Evolutionary conservation across 2,113 vertebrate species (phyloP), one percentile per base, ranked within the genome.

Genomic region (Boulengeromyrus knoepffleri): DNA sequence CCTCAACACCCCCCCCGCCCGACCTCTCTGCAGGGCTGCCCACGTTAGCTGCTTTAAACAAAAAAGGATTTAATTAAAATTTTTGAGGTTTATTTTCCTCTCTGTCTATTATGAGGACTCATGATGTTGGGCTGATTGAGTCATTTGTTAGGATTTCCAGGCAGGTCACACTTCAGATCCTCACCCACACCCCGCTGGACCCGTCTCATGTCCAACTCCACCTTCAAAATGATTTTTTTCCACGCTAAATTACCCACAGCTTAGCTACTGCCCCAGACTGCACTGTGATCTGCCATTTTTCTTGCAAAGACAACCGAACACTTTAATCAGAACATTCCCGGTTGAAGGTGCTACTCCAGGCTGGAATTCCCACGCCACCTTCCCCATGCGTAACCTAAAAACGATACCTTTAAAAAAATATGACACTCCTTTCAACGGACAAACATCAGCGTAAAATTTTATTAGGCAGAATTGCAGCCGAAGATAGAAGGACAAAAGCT

Each of bases 1-100:
- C 36, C 36, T 86, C 90, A 77, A 80, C 91, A 89, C 92, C 15
- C 47, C 45, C 94, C 89, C 92, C 94, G 93, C 92, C 89, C 90
- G 90, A 94, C 50, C 89, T 91, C 93, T 87, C 90, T 86, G 86
- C 87, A 15, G 39, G 88, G 89, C 90, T 89, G 89, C 84, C 39
- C 87, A 52, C 52, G 84, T 92, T 90, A 89, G 88, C 88, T 31
- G 45, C 87, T 89, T 46, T 62, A 90, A 80, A 27, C 50, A 47
- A 66, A 27, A 45, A 27, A 66, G 2, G 9, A 47, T 42, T 52
- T 70, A 45, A 77, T 88, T 86, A 90, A 47, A 24, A 49, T 17
- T 89, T 83, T 85, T 87, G 6, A 27, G 46, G 1, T 46, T 47
- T n/a, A 12, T 42, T 46, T 47, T 85, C 83, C 45, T 17, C 42